Evolutionary conservation across 2,888 invertebrate species (phyloP).

Genomic region (Athripsodes cinereus): DNA sequence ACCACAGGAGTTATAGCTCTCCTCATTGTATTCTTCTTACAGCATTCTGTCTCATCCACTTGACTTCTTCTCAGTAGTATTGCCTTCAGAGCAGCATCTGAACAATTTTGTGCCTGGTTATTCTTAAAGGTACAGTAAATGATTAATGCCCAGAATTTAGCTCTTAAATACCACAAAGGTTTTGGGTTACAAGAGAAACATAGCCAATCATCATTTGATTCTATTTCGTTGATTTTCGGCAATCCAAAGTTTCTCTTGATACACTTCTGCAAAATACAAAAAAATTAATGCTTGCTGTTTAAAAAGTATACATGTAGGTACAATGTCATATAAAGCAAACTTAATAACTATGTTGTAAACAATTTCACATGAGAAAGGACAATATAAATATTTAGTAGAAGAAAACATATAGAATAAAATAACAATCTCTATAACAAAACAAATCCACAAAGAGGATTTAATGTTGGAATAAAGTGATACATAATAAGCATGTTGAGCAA

Average conservation of each 20-base stretch:
- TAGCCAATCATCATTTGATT: conserved; percentile 72
- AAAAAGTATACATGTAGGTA: too few species aligned
- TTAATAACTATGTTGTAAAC: too few species aligned
- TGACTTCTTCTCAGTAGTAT: conserved; percentile 33
- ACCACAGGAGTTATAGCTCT: conserved; percentile 1
- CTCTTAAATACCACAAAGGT: conserved; percentile 59
- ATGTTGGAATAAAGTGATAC: too few species aligned
- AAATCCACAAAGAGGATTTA: too few species aligned
- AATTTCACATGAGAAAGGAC: too few species aligned
- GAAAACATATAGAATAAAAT: too few species aligned
- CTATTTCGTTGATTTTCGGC: conserved; percentile 62
- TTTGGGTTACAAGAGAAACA: conserved; percentile 69
- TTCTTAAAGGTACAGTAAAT: conserved; percentile 60
- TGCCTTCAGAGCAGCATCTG: conserved; percentile 40
- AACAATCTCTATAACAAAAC: too few species aligned
- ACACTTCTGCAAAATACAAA: conserved; percentile 60
- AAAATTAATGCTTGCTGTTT: too few species aligned
- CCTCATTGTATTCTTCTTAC: conserved; percentile 31
- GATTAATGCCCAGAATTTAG: conserved; percentile 65
- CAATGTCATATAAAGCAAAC: too few species aligned
- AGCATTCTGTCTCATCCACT: conserved; percentile 41
- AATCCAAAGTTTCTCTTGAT: conserved; percentile 65
- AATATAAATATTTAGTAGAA: too few species aligned
- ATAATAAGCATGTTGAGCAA: too few species aligned
- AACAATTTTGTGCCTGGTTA: conserved; percentile 40